Percentiles rank a stretch among this genome's conserved stretches.
Evolutionary conservation across 2,888 invertebrate genomes (phyloP).

Genomic region (Phaonia tiefii): DNA sequence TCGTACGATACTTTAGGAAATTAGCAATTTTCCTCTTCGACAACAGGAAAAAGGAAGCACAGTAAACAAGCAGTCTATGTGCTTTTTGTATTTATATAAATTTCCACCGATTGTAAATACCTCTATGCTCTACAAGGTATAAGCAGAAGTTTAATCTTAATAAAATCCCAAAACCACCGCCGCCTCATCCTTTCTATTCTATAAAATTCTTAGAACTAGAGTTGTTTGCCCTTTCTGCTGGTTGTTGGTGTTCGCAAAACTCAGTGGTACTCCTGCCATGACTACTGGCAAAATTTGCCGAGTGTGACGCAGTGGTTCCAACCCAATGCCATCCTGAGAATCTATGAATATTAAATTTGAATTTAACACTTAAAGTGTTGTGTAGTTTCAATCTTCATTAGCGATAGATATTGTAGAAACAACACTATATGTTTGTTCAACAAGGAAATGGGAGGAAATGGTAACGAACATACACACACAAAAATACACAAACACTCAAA

Average conservation of each 20-base stretch:
- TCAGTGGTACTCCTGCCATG: background rate
- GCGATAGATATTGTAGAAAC: slow-evolving; percentile 6
- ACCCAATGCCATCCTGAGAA: slow-evolving; percentile 3
- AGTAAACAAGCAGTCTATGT: background rate
- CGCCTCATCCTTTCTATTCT: too few relatives aligned
- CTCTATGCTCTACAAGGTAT: background rate
- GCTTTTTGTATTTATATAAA: background rate
- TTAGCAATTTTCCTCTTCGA: background rate
- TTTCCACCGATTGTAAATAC: background rate
- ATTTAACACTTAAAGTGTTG: slow-evolving; percentile 45
- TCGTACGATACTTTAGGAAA: background rate
- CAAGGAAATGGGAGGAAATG: slow-evolving; percentile 1
- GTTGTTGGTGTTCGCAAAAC: background rate
- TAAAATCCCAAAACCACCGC: background rate
- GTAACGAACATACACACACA: background rate
- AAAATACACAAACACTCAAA: background rate
- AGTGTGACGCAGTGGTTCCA: background rate
- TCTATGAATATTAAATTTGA: slow-evolving; percentile 41
- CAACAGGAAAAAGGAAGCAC: background rate
- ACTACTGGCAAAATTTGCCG: background rate
- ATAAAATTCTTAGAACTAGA: too few relatives aligned
- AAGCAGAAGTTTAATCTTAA: background rate
- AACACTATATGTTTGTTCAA: background rate
- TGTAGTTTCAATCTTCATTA: slow-evolving; percentile 47
- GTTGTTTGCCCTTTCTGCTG: background rate